Conservation (phyloP, 2,888 invertebrate species). For the Agelastica alni region DNA sequence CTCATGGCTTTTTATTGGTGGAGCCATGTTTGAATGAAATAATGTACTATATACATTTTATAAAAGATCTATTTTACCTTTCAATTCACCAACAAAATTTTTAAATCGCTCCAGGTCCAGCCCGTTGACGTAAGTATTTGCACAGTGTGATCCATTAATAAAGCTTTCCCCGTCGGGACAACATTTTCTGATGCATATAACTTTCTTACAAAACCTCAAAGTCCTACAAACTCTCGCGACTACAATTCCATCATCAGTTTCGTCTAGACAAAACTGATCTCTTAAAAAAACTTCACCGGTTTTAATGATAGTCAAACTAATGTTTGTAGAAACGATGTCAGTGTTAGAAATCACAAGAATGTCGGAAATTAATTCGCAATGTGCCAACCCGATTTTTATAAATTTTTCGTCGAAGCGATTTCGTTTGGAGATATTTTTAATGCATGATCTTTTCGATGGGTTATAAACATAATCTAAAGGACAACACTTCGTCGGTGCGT, state of each 20-base stretch:
- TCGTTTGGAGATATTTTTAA: slow-evolving; percentile 1
- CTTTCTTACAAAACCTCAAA: slow-evolving; percentile 36
- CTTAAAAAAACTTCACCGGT: slow-evolving; percentile 10
- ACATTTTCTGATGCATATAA: slow-evolving; percentile 59
- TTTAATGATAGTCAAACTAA: background rate
- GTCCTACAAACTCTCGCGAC: slow-evolving; percentile 40
- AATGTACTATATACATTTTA: no score
- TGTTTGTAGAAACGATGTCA: slow-evolving; percentile 17
- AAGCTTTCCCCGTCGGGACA: slow-evolving; percentile 62
- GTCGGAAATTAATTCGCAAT: slow-evolving; percentile 41
- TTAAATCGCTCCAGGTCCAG: slow-evolving; percentile 36
- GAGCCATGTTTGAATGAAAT: no score
- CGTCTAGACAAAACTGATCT: slow-evolving; percentile 38
- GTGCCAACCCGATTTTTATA: slow-evolving; percentile 36
- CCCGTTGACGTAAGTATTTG: slow-evolving; percentile 40
- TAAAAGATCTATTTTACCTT: no score
- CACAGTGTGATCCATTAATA: slow-evolving; percentile 44
- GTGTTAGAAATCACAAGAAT: slow-evolving; percentile 18
- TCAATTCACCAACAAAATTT: slow-evolving; percentile 18
- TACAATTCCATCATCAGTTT: slow-evolving; percentile 28
- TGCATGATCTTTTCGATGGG: slow-evolving; percentile 35
- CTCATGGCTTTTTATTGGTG: no score
- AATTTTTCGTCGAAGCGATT: slow-evolving; percentile 18
- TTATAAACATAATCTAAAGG: slow-evolving; percentile 38
- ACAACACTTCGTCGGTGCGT: slow-evolving; percentile 43